Evolutionary conservation across 1,140 invertebrate genomes (phyloP), one percentile per base, ranked within the genome.

Genomic region (Pantala flavescens): DNA sequence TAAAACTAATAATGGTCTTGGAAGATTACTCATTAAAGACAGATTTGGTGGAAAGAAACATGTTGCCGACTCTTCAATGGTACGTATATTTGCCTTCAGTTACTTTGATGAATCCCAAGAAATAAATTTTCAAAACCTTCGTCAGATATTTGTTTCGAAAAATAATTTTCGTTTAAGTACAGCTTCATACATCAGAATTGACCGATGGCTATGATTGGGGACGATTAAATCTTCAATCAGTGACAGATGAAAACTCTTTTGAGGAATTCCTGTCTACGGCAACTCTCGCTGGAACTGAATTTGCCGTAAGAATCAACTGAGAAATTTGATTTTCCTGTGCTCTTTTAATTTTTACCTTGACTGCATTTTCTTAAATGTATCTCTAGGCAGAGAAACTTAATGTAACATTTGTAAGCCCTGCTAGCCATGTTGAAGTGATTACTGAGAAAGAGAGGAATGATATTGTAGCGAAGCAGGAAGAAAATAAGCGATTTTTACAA

Each of bases 181-280:
- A 96, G 93, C 81, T 95, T 1, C 94, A 97, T 79, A 95, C 93
- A 12, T 88, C 91, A 42, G 94, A 97, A 79, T 82, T 97, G 0
- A 87, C 92, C 80, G 95, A 97, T 86, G 94, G 93, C 7, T 93
- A 92, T 79, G 93, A 97, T 73, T 97, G 93, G 93, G 91, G 90
- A 71, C 86, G 92, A 55, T 83, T 97, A 0, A 96, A 97, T 84
- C 84, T 98, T 3, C 90, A 94, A 80, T 98, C 96, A 0, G 92
- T 98, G 0, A 99, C 97, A 0, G 96, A 98, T 80, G 94, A 99
- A 81, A 95, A 90, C 73, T 95, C 94, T 23, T 90, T 99, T 75
- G 93, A 98, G 85, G 97, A 99, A 78, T 99, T 99, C 82, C 83
- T 99, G 0, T 90, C 92, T 0, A 98, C 93, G 0, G 97, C 97